Conservation (phyloP, 2,888 invertebrate genomes). For the Cataglyphis cursor region DNA sequence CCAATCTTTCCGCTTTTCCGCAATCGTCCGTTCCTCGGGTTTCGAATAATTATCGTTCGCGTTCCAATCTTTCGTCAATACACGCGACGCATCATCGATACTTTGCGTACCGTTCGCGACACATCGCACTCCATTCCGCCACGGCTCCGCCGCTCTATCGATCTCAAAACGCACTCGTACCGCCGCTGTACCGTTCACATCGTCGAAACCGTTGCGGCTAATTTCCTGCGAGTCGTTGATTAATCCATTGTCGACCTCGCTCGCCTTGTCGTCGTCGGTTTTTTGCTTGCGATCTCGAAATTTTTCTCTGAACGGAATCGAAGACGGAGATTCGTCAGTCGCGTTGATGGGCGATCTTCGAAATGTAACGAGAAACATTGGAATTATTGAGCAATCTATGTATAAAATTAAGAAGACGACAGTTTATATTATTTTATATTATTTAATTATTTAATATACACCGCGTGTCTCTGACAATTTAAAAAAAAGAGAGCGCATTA, state of each 20-base stretch:
- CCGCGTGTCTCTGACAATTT: not conserved
- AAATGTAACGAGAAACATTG: not conserved
- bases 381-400: not conserved
- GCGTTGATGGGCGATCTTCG: conserved; percentile 44
- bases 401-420: not conserved
- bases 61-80: conserved; percentile 24
- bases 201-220: conserved; percentile 51
- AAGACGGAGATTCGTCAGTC: not conserved
- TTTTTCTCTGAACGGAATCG: conserved; percentile 26
- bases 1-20: not conserved
- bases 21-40: not conserved
- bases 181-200: conserved; percentile 49
- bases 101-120: conserved; percentile 10
- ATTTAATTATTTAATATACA: not conserved
- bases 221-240: conserved; percentile 66
- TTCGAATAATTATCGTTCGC: conserved; percentile 13
- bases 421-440: not conserved
- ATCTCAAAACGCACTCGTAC: conserved; percentile 74
- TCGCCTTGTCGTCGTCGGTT: conserved; percentile 24
- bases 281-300: conserved; percentile 29
- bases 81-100: conserved; percentile 23
- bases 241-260: conserved; percentile 61
- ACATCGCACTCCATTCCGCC: conserved; percentile 50
- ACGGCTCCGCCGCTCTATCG: conserved; percentile 44
- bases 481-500: not conserved